Base-by-base conservation (phyloP, 2,888 invertebrate genomes). In the Drosophila meridiana region DNA sequence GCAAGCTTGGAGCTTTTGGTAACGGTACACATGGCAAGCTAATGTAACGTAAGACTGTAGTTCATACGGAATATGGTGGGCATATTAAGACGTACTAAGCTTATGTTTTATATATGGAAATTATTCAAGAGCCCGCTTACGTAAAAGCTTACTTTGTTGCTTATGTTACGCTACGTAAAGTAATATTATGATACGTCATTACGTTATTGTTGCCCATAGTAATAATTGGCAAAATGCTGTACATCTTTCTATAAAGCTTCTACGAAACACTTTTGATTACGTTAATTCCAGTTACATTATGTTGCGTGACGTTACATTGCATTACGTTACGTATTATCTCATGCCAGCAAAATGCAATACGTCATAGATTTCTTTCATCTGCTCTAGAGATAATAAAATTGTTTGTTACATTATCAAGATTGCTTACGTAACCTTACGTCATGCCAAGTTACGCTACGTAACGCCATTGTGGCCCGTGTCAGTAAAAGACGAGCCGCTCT, bases 1-100 rank as follows among this genome's bases (percentile, higher is more conserved):
- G 14, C 34, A 55, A 67, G 61, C 67, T 61, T 30, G 8, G 20
- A 52, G 34, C 52, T 52, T 52, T 52, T 3, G 11, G 3, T 52
- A 38, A 38, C 52, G 11, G 52, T 0, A 26, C 5, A 20, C 52
- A 20, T 36, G 6, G n/a, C 1, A 50, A 30, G 48, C 48, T 11
- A 38, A 61, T 26, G 13, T n/a, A 26, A 47, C 20, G 38, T 14
- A 9, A 40, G 4, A 8, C 38, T 20, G 32, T 28, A 8, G 38
- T 13, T 38, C 13, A 4, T 9, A 20, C 43, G 4, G 3, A 20
- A 20, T 3, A 3, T 2, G 6, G 7, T 42, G n/a, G 4, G n/a
- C n/a, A 8, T 3, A n/a, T 7, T 42, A n/a, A 3, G 26, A 13
- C 26, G 20, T 20, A 20, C 20, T 20, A 20, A 20, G 20, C 20